These are phyloP conservation scores for Calliphora vicina DNA, from an alignment of 1,140 invertebrate genomes.

Conservation along the genomic window DNA sequence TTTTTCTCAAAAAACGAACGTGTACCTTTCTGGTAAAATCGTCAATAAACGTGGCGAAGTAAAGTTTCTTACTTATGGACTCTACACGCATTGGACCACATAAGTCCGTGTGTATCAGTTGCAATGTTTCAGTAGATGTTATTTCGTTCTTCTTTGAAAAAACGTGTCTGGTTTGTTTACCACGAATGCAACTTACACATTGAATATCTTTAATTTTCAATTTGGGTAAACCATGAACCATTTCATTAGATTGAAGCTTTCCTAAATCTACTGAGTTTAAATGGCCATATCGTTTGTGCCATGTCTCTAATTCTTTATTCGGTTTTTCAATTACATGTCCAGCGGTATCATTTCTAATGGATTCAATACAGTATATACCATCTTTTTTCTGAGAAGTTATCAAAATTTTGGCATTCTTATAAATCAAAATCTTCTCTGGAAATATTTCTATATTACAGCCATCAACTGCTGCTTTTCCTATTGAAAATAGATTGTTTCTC, in stretches of 20 bases:
- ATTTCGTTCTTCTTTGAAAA: not conserved
- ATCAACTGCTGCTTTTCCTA: not conserved
- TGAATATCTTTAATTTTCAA: too few species aligned
- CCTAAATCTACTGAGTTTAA: conserved; percentile 2
- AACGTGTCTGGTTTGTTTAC: not conserved
- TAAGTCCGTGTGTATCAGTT: not conserved
- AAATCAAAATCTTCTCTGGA: not conserved
- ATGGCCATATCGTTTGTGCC: conserved; percentile 24
- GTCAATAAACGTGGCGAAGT: conserved; percentile 62
- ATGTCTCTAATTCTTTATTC: not conserved
- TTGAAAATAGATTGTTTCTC: conserved; percentile 18
- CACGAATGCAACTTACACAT: not conserved
- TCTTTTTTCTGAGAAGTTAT: not conserved
- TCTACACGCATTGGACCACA: conserved; percentile 54
- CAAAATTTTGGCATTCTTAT: not conserved
- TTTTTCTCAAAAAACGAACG: conserved; percentile 56
- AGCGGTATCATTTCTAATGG: not conserved
- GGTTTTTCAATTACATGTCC: not conserved
- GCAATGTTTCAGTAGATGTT: conserved; percentile 42
- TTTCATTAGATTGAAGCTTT: not conserved
- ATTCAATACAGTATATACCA: not conserved
- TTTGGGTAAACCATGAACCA: not conserved
- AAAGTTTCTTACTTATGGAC: conserved; percentile 51
- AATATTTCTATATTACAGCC: not conserved
- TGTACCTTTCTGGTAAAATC: conserved; percentile 51